Evolutionary conservation across 2,888 invertebrate species (phyloP).

Genomic region (Ptilodon capucinus): DNA sequence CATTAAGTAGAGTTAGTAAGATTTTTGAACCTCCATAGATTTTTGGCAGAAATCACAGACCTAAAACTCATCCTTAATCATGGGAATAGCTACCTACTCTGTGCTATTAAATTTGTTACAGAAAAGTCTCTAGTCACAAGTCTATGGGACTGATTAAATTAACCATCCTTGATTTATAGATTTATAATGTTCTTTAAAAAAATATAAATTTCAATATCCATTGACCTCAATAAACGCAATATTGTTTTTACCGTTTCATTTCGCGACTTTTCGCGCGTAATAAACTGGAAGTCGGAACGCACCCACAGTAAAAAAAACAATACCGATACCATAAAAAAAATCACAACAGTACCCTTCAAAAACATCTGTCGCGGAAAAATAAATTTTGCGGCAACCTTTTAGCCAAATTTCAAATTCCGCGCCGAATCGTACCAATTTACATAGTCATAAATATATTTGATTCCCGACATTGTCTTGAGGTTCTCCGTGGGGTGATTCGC

Average conservation of each 20-base stretch:
- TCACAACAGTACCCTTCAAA: slow-evolving; percentile 39
- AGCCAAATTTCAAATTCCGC: slow-evolving; percentile 56
- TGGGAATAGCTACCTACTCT: too few relatives aligned
- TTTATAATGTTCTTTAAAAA: too few relatives aligned
- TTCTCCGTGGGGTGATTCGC: slow-evolving; percentile 47
- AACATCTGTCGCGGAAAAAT: slow-evolving; percentile 54
- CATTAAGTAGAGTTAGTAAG: background rate
- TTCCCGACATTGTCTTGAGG: slow-evolving; percentile 54
- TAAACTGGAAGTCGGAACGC: slow-evolving; percentile 20
- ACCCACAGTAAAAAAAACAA: slow-evolving; percentile 19
- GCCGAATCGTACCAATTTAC: slow-evolving; percentile 72
- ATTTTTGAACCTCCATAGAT: too few relatives aligned
- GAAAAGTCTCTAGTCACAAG: too few relatives aligned
- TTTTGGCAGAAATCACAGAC: too few relatives aligned
- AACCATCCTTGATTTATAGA: too few relatives aligned
- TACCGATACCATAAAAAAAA: slow-evolving; percentile 27
- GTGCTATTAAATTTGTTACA: too few relatives aligned
- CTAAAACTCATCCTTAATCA: too few relatives aligned
- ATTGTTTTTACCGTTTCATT: slow-evolving; percentile 23
- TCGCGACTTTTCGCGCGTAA: slow-evolving; percentile 20
- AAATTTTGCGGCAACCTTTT: slow-evolving; percentile 51
- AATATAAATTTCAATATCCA: background rate
- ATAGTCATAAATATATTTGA: slow-evolving; percentile 81
- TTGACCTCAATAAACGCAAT: slow-evolving; percentile 3
- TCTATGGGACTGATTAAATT: too few relatives aligned